A percentile compares a stretch with the other conserved stretches of the same genome.
Evolutionary conservation across 2,113 vertebrate genomes (phyloP).

Genomic region (Glareola pratincola): DNA sequence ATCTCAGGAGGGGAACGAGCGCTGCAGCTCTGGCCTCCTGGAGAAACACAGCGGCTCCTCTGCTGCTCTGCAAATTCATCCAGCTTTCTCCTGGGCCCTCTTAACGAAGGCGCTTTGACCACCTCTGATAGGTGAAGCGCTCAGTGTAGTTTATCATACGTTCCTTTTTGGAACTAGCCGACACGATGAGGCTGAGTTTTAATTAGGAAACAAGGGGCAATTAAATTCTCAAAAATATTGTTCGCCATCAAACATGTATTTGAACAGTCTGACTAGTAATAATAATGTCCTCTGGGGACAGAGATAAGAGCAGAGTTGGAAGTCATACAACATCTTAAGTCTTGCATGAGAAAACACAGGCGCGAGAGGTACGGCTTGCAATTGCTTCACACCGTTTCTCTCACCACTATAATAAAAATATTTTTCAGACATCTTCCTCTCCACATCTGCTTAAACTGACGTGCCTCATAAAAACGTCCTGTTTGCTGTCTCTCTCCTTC

Average conservation of each 20-base stretch:
- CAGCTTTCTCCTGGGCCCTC: neutral
- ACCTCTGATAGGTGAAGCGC: neutral
- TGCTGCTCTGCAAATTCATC: neutral
- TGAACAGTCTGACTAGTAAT: neutral
- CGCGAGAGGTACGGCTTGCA: neutral
- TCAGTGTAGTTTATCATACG: rapidly evolving
- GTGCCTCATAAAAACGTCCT: rapidly evolving
- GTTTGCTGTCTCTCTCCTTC: neutral
- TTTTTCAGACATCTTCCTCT: neutral
- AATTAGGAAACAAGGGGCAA: conserved; percentile 9
- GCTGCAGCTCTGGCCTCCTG: neutral
- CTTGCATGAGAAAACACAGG: neutral
- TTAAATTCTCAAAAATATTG: neutral
- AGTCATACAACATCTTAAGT: neutral
- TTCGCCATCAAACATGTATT: neutral
- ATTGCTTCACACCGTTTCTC: neutral
- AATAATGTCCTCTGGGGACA: neutral
- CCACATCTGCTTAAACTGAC: neutral
- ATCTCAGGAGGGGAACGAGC: neutral
- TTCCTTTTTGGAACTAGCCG: neutral
- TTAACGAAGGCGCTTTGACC: neutral
- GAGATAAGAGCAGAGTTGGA: neutral
- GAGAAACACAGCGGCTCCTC: neutral
- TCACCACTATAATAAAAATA: neutral
- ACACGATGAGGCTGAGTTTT: neutral